phyloP scores from a whole-genome alignment of 2,797 vertebrate species.

The Cephalopachus bancanus region DNA sequence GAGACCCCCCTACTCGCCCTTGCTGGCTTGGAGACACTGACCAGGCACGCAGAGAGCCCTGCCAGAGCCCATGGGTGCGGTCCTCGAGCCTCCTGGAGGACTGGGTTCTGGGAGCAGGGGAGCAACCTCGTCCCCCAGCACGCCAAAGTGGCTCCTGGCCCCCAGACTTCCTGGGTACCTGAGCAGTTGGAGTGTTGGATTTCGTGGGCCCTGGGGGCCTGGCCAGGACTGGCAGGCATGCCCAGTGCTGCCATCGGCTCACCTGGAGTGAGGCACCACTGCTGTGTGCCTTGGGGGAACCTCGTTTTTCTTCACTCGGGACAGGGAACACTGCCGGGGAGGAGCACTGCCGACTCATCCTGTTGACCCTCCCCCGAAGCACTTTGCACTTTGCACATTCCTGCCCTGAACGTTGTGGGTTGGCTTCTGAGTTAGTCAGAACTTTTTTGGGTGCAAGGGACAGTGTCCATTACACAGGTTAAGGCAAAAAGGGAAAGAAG shows the following conservation, averaged over 20 bases:
- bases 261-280: neutral
- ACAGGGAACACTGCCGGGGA: too few relatives aligned
- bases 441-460: neutral
- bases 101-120: neutral
- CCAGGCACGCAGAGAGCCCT: neutral
- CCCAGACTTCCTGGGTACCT: neutral
- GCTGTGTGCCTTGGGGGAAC: neutral
- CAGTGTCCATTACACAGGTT: neutral
- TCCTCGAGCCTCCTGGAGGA: neutral
- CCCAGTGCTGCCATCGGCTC: rapidly evolving
- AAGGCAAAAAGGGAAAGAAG: neutral
- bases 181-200: neutral
- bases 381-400: neutral
- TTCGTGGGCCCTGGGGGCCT: neutral
- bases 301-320: neutral
- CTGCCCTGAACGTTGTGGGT: neutral
- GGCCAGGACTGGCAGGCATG: neutral
- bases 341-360: neutral
- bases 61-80: neutral
- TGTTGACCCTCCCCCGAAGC: too few relatives aligned
- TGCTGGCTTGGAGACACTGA: neutral
- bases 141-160: rapidly evolving
- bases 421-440: neutral
- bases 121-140: neutral
- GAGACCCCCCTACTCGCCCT: neutral